Base-by-base conservation (phyloP, 2,797 vertebrate genomes). In the Dromococcyx pavoninus region DNA sequence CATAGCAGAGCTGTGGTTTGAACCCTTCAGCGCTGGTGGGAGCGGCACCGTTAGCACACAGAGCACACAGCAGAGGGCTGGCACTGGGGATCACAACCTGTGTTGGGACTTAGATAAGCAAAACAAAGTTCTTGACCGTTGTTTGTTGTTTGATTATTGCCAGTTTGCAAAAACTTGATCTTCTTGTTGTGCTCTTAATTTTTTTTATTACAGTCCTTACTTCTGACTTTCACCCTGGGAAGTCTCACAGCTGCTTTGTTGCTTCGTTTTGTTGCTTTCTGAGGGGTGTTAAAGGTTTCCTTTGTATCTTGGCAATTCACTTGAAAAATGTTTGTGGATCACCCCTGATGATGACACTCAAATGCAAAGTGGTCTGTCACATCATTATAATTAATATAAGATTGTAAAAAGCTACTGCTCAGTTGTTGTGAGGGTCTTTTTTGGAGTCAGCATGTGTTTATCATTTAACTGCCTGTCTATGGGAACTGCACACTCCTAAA, bases 1-100 rank as follows among this genome's bases (percentile, higher is more conserved):
- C 57, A 8, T 3, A 77, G 61, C n/a, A 57, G 18, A 51, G 57
- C 3, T 48, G 48, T 90, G 77, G 33, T 22, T 70, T 89, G 0
- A 13, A 33, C 17, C 27, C 2, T 0, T 32, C 5, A 0, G 9
- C 7, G 27, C 56, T 43, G 71, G 9, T 35, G 22, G 53, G 24
- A 21, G 35, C 18, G 4, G 35, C 75, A 30, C 60, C 3, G 3
- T 65, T 41, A 21, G 51, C 56, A 4, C n/a, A 66, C 61, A 54
- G 53, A 22, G 27, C 54, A 24, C 48, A 17, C 43, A 23, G 3
- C 58, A 1, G 3, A 3, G 22, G 28, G 60, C 39, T 65, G 56
- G 17, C 50, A 51, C 76, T 16, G 8, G 8, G 24, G 77, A 35
- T 17, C 54, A 37, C 65, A 57, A 50, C 71, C 51, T 22, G 3